phyloP scores from a whole-genome alignment of 2,113 vertebrate genomes.

The Eira barbara region DNA sequence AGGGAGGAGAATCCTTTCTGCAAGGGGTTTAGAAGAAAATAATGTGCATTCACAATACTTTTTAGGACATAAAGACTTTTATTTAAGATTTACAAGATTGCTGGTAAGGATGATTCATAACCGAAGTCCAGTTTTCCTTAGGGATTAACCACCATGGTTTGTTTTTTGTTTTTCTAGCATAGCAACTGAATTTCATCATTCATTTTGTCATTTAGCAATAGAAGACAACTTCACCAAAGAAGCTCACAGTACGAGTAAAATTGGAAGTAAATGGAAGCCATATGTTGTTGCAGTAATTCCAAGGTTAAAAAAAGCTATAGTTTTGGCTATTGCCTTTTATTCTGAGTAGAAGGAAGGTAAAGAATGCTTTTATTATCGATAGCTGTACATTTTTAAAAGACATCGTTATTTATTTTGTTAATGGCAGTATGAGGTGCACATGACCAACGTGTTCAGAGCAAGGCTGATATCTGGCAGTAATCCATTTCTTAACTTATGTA shows the following conservation, averaged over 20 bases:
- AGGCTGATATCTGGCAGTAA: constrained; percentile 90
- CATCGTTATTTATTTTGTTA: constrained; percentile 80
- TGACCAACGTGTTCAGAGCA: constrained; percentile 80
- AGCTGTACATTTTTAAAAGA: constrained; percentile 67
- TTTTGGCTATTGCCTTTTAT: constrained; percentile 72
- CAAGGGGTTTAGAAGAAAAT: constrained; percentile 56
- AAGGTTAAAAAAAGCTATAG: constrained; percentile 77
- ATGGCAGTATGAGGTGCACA: constrained; percentile 75
- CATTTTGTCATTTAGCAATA: constrained; percentile 89
- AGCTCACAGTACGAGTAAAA: constrained; percentile 85
- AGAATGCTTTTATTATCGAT: constrained; percentile 75
- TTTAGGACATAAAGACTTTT: constrained; percentile 82
- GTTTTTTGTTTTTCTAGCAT: constrained; percentile 90
- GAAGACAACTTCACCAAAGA: constrained; percentile 88
- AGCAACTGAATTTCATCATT: constrained; percentile 91
- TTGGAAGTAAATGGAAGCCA: constrained; percentile 88
- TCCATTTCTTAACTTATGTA: constrained; percentile 90
- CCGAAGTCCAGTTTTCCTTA: constrained; percentile 85
- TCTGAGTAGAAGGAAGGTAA: constrained; percentile 67
- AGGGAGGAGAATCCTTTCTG: constrained; percentile 48
- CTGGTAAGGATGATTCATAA: constrained; percentile 88
- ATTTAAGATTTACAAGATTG: constrained; percentile 84
- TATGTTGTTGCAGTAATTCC: constrained; percentile 84
- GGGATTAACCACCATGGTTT: constrained; percentile 86
- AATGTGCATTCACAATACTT: constrained; percentile 74